Evolutionary conservation across 2,797 vertebrate genomes (phyloP).

Genomic region (Parotocinclus haroldoi): DNA sequence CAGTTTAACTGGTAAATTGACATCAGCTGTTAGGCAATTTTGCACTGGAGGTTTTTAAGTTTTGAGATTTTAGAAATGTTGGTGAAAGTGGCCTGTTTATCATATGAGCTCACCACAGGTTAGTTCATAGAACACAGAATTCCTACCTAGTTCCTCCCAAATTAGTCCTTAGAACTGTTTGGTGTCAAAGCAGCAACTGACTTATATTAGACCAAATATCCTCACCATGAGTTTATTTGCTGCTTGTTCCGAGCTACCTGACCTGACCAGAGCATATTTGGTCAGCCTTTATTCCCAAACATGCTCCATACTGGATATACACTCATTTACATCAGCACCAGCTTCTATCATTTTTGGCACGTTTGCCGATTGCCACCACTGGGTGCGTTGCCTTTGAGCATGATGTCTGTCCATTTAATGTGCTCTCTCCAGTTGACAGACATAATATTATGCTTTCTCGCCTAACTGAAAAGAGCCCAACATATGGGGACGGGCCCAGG

Average conservation of each 20-base stretch:
- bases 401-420: conserved; percentile 56
- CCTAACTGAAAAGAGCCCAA: conserved; percentile 38
- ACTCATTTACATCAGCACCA: conserved; percentile 30
- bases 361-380: conserved; percentile 50
- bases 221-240: conserved; percentile 21
- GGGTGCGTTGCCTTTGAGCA: conserved; percentile 59
- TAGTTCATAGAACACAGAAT: no score
- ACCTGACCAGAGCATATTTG: background rate
- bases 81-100: no score
- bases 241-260: no score
- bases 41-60: no score
- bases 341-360: conserved; percentile 30
- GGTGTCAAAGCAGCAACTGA: background rate
- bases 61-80: no score
- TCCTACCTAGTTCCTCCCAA: no score
- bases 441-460: conserved; percentile 74
- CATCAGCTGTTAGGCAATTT: no score
- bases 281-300: no score
- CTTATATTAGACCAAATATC: background rate
- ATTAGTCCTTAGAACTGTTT: no score
- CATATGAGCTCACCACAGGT: no score
- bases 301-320: conserved; percentile 3
- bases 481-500: conserved; percentile 21
- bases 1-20: no score
- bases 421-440: conserved; percentile 66